These are phyloP conservation scores for Mystacornis crossleyi DNA, from an alignment of 2,113 vertebrate genomes.

Conservation along the genomic window DNA sequence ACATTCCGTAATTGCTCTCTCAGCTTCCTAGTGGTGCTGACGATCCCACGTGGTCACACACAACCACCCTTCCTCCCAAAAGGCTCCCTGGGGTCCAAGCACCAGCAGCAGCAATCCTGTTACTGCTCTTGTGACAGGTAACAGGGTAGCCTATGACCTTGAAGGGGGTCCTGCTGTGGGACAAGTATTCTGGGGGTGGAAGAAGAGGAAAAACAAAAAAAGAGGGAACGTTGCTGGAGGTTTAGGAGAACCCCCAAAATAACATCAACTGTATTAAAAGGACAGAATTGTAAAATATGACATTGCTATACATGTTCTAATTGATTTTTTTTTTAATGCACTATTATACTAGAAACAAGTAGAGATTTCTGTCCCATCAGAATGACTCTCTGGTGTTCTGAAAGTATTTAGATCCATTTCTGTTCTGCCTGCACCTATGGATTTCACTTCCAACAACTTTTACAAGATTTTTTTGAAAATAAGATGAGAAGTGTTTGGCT, in stretches of 20 bases:
- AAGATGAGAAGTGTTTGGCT: not conserved
- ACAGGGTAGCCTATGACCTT: not conserved
- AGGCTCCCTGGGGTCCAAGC: not conserved
- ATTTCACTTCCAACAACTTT: not conserved
- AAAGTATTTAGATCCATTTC: not conserved
- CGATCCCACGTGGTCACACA: rapidly evolving
- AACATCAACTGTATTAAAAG: not conserved
- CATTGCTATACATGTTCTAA: not conserved
- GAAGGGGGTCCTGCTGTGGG: not conserved
- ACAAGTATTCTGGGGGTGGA: not conserved
- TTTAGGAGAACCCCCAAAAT: not conserved
- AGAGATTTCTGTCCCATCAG: not conserved
- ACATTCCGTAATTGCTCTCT: not conserved
- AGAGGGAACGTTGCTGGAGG: not conserved
- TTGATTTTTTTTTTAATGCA: not conserved
- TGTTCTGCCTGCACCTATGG: not conserved
- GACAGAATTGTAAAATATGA: not conserved
- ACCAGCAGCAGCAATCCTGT: not conserved
- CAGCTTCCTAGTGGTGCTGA: not conserved
- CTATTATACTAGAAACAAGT: not conserved
- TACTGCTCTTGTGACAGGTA: not conserved
- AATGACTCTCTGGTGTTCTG: not conserved
- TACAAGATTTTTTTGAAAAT: not conserved
- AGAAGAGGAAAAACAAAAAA: not conserved
- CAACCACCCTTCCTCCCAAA: not conserved